These are phyloP conservation scores for Chelidonichthys spinosus DNA, from an alignment of 2,797 vertebrate genomes.

Conservation along the genomic window DNA sequence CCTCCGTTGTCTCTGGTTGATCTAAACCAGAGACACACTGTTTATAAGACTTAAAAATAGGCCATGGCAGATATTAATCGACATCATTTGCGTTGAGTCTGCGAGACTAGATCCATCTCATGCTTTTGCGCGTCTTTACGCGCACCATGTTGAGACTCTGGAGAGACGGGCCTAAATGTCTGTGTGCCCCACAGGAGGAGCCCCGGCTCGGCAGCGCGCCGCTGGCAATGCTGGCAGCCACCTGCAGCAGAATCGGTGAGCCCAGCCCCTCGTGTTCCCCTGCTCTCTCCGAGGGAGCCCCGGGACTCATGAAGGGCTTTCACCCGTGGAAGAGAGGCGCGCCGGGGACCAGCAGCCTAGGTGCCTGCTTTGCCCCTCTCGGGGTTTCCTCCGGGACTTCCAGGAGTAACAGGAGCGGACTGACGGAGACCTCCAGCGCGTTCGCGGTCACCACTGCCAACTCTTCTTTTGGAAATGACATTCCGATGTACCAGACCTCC, in stretches of 20 bases:
- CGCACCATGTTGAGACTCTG: conserved; percentile 5
- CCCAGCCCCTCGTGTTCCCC: conserved; percentile 89
- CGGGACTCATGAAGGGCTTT: conserved; percentile 91
- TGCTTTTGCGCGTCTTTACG: conserved; percentile 41
- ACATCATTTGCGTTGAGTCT: background rate
- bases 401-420: conserved; percentile 74
- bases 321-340: conserved; percentile 91
- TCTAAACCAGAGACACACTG: background rate
- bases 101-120: background rate
- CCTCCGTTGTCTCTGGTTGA: too few species aligned
- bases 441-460: conserved; percentile 89
- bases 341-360: conserved; percentile 83
- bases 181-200: conserved; percentile 87
- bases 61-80: background rate
- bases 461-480: conserved; percentile 90
- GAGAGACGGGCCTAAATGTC: background rate
- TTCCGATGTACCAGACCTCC: conserved; percentile 89
- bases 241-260: conserved; percentile 95
- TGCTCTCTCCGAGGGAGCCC: conserved; percentile 86
- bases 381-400: conserved; percentile 79
- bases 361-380: conserved; percentile 81
- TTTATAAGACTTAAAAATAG: background rate
- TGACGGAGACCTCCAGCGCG: conserved; percentile 88
- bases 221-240: conserved; percentile 95
- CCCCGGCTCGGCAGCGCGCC: conserved; percentile 93